Evolutionary conservation across 2,888 invertebrate genomes (phyloP).

Genomic region (Campoplex capitator): DNA sequence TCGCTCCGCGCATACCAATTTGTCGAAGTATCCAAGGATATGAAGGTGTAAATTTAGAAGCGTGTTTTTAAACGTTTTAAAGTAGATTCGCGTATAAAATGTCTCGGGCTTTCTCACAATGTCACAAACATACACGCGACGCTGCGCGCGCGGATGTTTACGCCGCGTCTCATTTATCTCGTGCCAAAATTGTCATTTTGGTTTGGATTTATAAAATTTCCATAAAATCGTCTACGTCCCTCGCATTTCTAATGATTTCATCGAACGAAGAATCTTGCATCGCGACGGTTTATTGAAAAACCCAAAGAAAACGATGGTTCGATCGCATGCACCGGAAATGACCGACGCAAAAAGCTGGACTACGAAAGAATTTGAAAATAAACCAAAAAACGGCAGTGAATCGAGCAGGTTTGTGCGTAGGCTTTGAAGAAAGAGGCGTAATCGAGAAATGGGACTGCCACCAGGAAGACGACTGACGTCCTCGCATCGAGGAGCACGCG

Average conservation of each 20-base stretch:
- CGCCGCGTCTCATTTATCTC: background rate
- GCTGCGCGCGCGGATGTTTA: background rate
- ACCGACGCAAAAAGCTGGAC: background rate
- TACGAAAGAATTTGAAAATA: background rate
- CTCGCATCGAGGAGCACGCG: background rate
- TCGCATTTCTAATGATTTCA: background rate
- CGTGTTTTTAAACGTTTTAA: background rate
- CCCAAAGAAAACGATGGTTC: background rate
- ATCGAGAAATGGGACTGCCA: background rate
- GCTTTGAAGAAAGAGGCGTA: background rate
- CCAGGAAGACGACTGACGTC: background rate
- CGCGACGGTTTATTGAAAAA: background rate
- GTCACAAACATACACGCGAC: background rate
- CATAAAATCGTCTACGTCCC: background rate
- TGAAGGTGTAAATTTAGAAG: background rate
- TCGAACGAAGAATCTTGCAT: background rate
- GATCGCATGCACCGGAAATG: background rate
- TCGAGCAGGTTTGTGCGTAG: background rate
- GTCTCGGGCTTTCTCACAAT: background rate
- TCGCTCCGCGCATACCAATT: background rate
- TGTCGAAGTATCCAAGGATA: background rate
- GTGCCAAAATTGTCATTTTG: background rate
- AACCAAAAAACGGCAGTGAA: background rate
- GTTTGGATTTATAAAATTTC: background rate
- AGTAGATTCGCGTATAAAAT: background rate